These are phyloP conservation scores for Esox masquinongy DNA, from an alignment of 2,797 vertebrate species.

Conservation along the genomic window DNA sequence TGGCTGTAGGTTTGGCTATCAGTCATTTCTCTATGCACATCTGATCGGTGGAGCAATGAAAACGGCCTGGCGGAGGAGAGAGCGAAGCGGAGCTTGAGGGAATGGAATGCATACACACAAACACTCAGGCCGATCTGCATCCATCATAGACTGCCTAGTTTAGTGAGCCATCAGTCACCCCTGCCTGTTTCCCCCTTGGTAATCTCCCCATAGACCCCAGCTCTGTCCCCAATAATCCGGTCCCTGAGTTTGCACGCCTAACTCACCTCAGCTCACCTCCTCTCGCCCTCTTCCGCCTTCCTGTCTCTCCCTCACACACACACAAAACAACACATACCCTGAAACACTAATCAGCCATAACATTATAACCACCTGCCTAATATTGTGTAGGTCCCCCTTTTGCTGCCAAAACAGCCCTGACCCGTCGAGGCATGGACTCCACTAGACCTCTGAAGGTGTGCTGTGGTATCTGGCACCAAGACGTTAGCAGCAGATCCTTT, in stretches of 20 bases:
- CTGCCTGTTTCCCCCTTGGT: slow-evolving; percentile 20
- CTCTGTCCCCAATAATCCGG: background rate
- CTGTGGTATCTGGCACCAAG: too few species aligned
- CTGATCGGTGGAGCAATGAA: slow-evolving; percentile 3
- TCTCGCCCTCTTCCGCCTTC: slow-evolving; percentile 4
- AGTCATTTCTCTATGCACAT: background rate
- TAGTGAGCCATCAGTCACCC: slow-evolving; percentile 29
- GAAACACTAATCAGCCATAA: background rate
- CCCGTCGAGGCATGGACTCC: too few species aligned
- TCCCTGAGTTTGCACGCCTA: background rate
- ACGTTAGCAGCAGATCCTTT: too few species aligned
- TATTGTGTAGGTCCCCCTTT: too few species aligned
- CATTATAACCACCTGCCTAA: too few species aligned
- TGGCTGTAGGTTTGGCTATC: background rate
- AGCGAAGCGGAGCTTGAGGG: background rate
- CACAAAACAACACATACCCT: background rate
- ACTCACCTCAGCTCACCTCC: background rate
- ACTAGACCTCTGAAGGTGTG: too few species aligned
- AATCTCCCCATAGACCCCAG: slow-evolving; percentile 16
- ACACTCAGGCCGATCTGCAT: slow-evolving; percentile 19
- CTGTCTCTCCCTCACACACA: slow-evolving; percentile 10
- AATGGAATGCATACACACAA: slow-evolving; percentile 14
- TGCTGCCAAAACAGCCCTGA: too few species aligned
- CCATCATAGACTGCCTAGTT: slow-evolving; percentile 22
- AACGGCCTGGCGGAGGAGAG: slow-evolving; percentile 7